A percentile compares a stretch with the other conserved stretches of the same genome.
Conservation (phyloP, 2,888 invertebrate genomes). For the Endotricha flammealis region DNA sequence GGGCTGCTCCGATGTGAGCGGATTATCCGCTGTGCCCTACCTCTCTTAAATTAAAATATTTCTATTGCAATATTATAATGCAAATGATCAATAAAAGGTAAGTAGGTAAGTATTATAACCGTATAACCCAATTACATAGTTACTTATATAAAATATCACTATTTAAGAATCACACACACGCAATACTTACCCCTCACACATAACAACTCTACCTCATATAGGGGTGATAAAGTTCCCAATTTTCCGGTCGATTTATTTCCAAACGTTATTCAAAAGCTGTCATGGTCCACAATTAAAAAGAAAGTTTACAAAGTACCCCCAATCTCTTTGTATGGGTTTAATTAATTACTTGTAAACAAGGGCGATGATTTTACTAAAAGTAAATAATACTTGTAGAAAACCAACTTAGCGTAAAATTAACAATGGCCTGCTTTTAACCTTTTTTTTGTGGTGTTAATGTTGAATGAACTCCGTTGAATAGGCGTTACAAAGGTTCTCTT, state of each 20-base stretch:
- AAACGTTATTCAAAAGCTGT: slow-evolving; percentile 56
- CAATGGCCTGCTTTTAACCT: slow-evolving; percentile 55
- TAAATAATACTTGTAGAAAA: slow-evolving; percentile 67
- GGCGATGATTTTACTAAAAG: slow-evolving; percentile 72
- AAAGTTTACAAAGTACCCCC: slow-evolving; percentile 38
- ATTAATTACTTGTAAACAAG: slow-evolving; percentile 76
- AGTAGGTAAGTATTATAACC: too few relatives aligned
- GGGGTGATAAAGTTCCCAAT: slow-evolving; percentile 58
- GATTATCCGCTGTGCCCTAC: too few relatives aligned
- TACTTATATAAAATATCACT: too few relatives aligned
- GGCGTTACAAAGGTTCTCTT: slow-evolving; percentile 41
- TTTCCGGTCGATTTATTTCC: slow-evolving; percentile 72
- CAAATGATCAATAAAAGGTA: too few relatives aligned
- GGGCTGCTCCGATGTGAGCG: too few relatives aligned
- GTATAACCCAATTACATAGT: too few relatives aligned
- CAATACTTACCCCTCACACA: too few relatives aligned
- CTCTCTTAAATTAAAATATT: too few relatives aligned
- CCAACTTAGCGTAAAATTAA: slow-evolving; percentile 58
- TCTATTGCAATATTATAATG: too few relatives aligned
- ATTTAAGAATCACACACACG: too few relatives aligned
- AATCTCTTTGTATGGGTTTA: slow-evolving; percentile 57
- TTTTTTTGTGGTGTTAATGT: slow-evolving; percentile 40
- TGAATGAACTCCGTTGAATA: slow-evolving; percentile 35
- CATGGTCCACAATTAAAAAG: slow-evolving; percentile 62
- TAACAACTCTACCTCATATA: too few relatives aligned